Percentiles rank a stretch among this genome's conserved stretches.
phyloP scores from a whole-genome alignment of 2,113 vertebrate genomes.

The Callipepla squamata region DNA sequence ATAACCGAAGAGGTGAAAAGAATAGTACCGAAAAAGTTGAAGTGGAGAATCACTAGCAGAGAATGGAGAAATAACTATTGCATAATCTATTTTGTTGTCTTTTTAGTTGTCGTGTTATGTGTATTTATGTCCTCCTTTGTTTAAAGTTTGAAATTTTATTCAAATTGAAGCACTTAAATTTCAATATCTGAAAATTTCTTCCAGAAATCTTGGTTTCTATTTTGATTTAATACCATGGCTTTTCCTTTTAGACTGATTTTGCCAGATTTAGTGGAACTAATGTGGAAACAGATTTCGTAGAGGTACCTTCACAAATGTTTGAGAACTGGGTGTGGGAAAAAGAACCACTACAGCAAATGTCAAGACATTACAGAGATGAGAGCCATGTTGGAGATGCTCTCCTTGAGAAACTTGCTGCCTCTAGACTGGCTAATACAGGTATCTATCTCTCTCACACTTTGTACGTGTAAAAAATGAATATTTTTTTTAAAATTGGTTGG shows the following conservation, averaged over 20 bases:
- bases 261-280: constrained; percentile 93
- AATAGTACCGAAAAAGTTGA: neutral
- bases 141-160: neutral
- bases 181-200: neutral
- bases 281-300: constrained; percentile 96
- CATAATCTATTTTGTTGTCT: neutral
- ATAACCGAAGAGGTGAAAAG: neutral
- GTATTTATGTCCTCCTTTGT: neutral
- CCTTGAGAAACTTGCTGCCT: constrained; percentile 89
- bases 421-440: constrained; percentile 94
- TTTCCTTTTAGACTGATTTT: constrained; percentile 83
- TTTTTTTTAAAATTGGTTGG: neutral
- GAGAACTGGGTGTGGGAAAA: constrained; percentile 98
- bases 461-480: neutral
- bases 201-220: neutral
- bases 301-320: constrained; percentile 95
- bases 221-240: neutral
- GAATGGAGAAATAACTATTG: neutral
- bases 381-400: constrained; percentile 82
- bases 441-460: neutral
- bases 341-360: constrained; percentile 89
- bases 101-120: neutral
- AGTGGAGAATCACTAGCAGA: neutral
- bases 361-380: constrained; percentile 89
- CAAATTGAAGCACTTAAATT: neutral